Percentiles rank a stretch among this genome's conserved stretches.
Evolutionary conservation across 2,888 invertebrate species (phyloP).

Genomic region (Epistrophe eligans): DNA sequence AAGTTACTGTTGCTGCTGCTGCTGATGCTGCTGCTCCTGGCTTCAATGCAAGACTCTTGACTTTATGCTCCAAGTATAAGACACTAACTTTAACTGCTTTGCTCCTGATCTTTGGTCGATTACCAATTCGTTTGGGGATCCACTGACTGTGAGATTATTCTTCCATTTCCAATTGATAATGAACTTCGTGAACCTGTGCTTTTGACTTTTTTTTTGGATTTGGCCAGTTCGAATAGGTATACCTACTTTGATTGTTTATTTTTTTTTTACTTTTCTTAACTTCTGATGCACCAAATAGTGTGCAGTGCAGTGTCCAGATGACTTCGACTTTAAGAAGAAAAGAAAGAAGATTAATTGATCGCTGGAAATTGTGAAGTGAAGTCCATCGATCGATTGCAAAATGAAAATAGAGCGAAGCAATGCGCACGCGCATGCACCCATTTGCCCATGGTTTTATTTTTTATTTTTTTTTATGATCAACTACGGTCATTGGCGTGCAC

Average conservation of each 20-base stretch:
- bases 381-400: constrained; percentile 71
- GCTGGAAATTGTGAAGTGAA: constrained; percentile 66
- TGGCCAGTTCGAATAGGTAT: background rate
- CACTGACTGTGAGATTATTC: constrained; percentile 51
- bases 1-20: background rate
- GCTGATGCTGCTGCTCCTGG: background rate
- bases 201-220: constrained; percentile 36
- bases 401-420: constrained; percentile 49
- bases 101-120: constrained; percentile 64
- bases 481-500: constrained; percentile 66
- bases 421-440: constrained; percentile 73
- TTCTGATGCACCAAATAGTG: background rate
- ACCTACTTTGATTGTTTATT: background rate
- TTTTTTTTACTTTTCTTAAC: background rate
- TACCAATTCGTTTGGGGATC: constrained; percentile 71
- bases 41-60: background rate
- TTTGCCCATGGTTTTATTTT: constrained; percentile 47
- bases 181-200: constrained; percentile 75
- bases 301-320: constrained; percentile 31
- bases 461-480: constrained; percentile 51
- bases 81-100: constrained; percentile 8
- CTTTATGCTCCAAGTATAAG: background rate
- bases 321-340: constrained; percentile 14
- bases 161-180: constrained; percentile 73
- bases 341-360: constrained; percentile 72